Percentiles rank a stretch among this genome's conserved stretches.
These are phyloP conservation scores for Meandrina meandrites DNA, from an alignment of 92 coral and sea anemone genomes.

Conservation along the genomic window DNA sequence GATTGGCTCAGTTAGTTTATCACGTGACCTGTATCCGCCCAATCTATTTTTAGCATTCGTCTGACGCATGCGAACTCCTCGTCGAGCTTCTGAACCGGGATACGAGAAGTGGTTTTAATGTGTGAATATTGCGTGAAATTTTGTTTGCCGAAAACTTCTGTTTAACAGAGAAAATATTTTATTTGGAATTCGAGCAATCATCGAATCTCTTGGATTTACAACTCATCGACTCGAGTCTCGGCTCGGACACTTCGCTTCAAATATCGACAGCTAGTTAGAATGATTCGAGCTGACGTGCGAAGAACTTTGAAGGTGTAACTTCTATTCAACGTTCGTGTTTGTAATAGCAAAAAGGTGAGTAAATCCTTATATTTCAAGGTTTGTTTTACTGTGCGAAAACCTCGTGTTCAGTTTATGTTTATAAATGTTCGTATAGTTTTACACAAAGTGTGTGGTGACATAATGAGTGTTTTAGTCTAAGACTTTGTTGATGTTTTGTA, in stretches of 20 bases:
- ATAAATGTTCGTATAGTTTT: neutral
- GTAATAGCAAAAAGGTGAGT: constrained; percentile 17
- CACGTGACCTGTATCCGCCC: constrained; percentile 54
- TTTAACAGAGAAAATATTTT: constrained; percentile 2
- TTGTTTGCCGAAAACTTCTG: neutral
- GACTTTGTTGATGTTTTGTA: neutral
- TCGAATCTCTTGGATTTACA: neutral
- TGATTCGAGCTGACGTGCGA: neutral
- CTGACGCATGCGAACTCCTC: constrained; percentile 25
- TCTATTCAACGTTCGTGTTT: neutral
- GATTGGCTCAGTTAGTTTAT: constrained; percentile 30
- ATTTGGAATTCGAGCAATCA: neutral
- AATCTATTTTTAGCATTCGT: constrained; percentile 64
- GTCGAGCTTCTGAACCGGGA: neutral
- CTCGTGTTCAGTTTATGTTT: constrained; percentile 2
- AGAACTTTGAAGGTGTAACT: neutral
- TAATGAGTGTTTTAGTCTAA: neutral
- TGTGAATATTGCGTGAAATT: constrained; percentile 6
- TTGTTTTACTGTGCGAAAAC: neutral
- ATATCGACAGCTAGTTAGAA: neutral
- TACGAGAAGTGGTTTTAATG: neutral
- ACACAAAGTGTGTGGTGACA: neutral
- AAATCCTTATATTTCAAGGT: neutral
- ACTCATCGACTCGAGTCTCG: neutral
- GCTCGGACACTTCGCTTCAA: neutral